Evolutionary conservation across 1,140 invertebrate genomes (phyloP).

Genomic region (Plutomurus gul): DNA sequence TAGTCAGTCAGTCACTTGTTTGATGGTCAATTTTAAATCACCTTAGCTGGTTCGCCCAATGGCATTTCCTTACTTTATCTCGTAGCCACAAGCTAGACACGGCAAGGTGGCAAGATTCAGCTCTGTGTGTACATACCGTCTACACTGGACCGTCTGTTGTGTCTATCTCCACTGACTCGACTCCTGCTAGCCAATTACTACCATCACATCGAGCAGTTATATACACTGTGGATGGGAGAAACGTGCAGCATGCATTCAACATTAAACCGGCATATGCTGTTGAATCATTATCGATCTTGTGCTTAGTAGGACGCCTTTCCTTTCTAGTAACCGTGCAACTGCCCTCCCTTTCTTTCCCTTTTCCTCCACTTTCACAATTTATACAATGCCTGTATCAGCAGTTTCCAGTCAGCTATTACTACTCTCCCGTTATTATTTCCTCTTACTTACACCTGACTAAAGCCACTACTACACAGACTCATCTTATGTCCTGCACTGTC

Average conservation of each 20-base stretch:
- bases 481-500: neutral
- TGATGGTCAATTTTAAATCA: neutral
- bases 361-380: constrained; percentile 24
- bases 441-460: too few relatives aligned
- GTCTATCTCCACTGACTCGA: too few relatives aligned
- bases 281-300: constrained; percentile 24
- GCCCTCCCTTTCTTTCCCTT: constrained; percentile 6
- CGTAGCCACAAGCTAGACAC: neutral
- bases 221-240: neutral
- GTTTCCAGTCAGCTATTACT: neutral
- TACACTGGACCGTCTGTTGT: too few relatives aligned
- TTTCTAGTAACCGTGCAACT: too few relatives aligned
- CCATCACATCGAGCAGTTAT: too few relatives aligned
- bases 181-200: too few relatives aligned
- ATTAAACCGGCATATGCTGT: constrained; percentile 19
- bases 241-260: neutral
- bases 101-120: neutral
- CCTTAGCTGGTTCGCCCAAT: constrained; percentile 5
- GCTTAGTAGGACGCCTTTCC: constrained; percentile 11
- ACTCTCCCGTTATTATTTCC: neutral
- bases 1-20: neutral
- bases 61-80: constrained; percentile 21
- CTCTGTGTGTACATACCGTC: too few relatives aligned
- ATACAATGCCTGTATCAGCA: constrained; percentile 22
- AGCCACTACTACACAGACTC: too few relatives aligned